phyloP scores from a whole-genome alignment of 2,113 vertebrate species.

The Phyllostomus hastatus region DNA sequence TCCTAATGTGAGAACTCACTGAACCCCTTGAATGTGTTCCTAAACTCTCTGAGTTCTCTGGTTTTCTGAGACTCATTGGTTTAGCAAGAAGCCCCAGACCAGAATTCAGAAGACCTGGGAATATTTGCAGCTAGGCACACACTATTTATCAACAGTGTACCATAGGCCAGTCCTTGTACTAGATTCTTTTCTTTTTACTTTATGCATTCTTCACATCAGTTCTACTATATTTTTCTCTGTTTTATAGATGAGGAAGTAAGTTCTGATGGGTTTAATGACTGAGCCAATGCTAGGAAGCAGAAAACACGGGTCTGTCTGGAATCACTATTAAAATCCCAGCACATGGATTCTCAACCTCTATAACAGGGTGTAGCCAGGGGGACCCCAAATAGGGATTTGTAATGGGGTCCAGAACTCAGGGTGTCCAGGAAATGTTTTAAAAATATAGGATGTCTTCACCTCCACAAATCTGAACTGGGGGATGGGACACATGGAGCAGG shows the following conservation, averaged over 20 bases:
- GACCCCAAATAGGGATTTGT: no score
- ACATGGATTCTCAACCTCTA: background rate
- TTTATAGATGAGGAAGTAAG: background rate
- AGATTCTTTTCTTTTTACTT: background rate
- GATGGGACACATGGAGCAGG: no score
- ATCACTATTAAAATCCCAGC: background rate
- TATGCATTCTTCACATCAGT: background rate
- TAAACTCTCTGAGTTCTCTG: background rate
- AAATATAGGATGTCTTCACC: no score
- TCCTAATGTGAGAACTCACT: background rate
- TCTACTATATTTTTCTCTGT: background rate
- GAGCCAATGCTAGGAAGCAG: background rate
- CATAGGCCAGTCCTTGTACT: accelerated
- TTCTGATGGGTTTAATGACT: background rate
- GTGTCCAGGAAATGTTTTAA: no score
- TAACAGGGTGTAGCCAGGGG: no score
- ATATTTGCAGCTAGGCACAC: background rate
- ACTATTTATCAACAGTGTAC: background rate
- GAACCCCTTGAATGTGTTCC: background rate
- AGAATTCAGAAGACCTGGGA: background rate
- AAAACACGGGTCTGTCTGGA: background rate
- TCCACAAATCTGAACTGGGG: no score
- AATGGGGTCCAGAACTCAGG: no score
- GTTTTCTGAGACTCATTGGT: background rate
- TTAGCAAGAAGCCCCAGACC: background rate